Percentiles rank a stretch among this genome's conserved stretches.
phyloP scores from a whole-genome alignment of 2,797 vertebrate species.

The Siniperca scherzeri region DNA sequence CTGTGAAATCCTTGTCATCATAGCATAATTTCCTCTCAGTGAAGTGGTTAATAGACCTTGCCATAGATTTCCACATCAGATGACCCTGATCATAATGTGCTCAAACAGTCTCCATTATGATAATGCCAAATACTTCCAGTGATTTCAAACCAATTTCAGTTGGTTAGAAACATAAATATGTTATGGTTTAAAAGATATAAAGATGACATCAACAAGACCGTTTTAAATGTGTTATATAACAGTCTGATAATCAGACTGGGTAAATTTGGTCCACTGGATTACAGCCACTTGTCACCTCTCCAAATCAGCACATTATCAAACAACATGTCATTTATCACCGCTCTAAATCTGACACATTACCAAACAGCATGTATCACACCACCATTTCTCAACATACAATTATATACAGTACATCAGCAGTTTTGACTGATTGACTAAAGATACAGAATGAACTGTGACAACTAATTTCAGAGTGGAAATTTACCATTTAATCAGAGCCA shows the following conservation, averaged over 20 bases:
- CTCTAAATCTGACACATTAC: slow-evolving; percentile 26
- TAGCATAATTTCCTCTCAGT: neutral
- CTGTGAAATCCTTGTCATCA: neutral
- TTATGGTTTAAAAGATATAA: slow-evolving; percentile 18
- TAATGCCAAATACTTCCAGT: neutral
- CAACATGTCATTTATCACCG: slow-evolving; percentile 27
- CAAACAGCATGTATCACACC: slow-evolving; percentile 20
- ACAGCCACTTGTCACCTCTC: slow-evolving; percentile 41
- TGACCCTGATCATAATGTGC: neutral
- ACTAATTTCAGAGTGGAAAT: neutral
- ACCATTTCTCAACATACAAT: neutral
- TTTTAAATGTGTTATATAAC: slow-evolving; percentile 51
- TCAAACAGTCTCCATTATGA: neutral
- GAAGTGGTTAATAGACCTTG: neutral
- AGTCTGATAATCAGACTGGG: slow-evolving; percentile 48
- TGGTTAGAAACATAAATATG: neutral
- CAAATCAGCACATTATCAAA: slow-evolving; percentile 55
- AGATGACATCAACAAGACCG: slow-evolving; percentile 31
- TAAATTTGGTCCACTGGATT: slow-evolving; percentile 55
- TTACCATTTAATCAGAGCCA: neutral
- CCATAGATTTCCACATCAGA: neutral
- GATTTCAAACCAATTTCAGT: neutral
- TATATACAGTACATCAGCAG: neutral
- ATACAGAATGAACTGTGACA: neutral
- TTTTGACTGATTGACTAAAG: neutral